These are phyloP conservation scores for Cinclus cinclus DNA, from an alignment of 2,113 vertebrate genomes.

Conservation along the genomic window DNA sequence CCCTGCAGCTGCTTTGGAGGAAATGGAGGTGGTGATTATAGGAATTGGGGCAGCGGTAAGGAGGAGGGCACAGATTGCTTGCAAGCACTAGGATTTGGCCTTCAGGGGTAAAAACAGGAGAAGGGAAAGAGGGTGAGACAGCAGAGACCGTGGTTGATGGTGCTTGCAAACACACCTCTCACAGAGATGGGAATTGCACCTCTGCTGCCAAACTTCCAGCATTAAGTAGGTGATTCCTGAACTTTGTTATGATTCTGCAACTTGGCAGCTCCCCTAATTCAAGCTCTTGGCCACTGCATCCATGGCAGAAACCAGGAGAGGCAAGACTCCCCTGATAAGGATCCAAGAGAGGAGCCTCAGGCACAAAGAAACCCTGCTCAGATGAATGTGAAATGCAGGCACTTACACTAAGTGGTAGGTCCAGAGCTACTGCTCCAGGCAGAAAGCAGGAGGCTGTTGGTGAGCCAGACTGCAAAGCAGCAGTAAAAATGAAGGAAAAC, in stretches of 20 bases:
- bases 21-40: not conserved
- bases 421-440: not conserved
- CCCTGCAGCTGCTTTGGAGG: not conserved
- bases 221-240: not conserved
- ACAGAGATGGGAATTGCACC: not conserved
- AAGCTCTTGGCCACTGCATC: not conserved
- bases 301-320: not conserved
- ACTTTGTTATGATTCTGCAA: not conserved
- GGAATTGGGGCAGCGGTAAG: not conserved
- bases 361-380: not conserved
- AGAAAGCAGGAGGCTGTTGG: not conserved
- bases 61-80: not conserved
- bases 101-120: not conserved
- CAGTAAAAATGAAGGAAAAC: conserved; percentile 22
- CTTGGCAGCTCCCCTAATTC: not conserved
- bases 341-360: not conserved
- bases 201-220: not conserved
- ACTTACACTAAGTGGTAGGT: not conserved
- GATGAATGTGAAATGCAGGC: not conserved
- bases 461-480: not conserved
- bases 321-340: not conserved
- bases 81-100: not conserved
- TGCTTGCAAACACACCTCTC: not conserved
- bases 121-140: not conserved
- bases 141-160: fast-evolving